Conservation (phyloP, 2,888 invertebrate species). For the Ophonus ardosiacus region DNA sequence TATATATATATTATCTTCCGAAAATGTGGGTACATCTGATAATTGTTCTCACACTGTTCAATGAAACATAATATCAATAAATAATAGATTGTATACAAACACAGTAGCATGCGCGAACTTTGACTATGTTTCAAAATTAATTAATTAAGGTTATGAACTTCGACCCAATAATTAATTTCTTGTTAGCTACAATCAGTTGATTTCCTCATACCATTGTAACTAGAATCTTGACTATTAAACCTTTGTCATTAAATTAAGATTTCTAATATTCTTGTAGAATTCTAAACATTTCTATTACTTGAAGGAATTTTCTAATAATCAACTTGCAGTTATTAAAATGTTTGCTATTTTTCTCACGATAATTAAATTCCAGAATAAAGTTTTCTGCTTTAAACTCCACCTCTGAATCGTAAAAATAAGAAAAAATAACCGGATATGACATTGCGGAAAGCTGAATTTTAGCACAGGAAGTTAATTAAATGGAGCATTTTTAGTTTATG, state of each 20-base stretch:
- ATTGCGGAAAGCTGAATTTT: constrained; percentile 36
- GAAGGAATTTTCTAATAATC: constrained; percentile 1
- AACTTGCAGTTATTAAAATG: not conserved
- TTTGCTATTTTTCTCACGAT: constrained; percentile 1
- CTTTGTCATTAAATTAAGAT: not conserved
- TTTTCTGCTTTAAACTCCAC: not conserved
- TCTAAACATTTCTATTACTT: constrained; percentile 16
- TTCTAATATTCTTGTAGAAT: not conserved
- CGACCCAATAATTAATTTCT: constrained; percentile 31
- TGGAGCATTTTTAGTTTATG: constrained; percentile 15
- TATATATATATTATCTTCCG: too few relatives aligned
- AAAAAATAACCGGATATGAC: constrained; percentile 31
- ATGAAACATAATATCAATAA: not conserved
- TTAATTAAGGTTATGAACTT: constrained; percentile 9
- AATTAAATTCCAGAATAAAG: constrained; percentile 1
- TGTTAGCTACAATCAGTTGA: constrained; percentile 2
- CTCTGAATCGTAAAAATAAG: not conserved
- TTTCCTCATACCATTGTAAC: not conserved
- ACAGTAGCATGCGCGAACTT: not conserved
- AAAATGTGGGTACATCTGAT: too few relatives aligned
- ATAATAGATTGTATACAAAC: not conserved
- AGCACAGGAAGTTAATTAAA: constrained; percentile 54
- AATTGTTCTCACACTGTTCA: too few relatives aligned
- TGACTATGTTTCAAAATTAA: constrained; percentile 18
- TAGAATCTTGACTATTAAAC: not conserved